Percentiles rank a stretch among this genome's conserved stretches.
Conservation (phyloP, 2,113 vertebrate genomes). For the Cinclus mexicanus region DNA sequence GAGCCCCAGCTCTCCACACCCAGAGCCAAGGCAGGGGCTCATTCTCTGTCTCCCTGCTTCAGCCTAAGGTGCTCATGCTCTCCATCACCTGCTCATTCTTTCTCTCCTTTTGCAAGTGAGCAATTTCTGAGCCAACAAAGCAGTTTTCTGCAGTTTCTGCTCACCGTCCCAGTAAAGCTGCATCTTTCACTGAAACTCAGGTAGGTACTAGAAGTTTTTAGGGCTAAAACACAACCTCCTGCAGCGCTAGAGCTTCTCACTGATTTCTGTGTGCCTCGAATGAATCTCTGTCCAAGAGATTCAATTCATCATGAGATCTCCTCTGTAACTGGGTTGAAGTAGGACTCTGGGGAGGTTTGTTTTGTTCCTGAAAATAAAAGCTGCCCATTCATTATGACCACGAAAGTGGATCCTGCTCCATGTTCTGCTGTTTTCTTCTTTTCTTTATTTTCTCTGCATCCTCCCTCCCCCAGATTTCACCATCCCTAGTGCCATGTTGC, state of each 20-base stretch:
- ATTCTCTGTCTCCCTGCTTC: not conserved
- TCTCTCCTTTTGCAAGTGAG: not conserved
- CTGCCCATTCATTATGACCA: not conserved
- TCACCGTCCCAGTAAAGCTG: not conserved
- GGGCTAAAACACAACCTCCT: not conserved
- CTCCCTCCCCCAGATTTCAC: not conserved
- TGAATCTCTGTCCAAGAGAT: not conserved
- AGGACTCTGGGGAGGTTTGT: not conserved
- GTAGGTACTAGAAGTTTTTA: not conserved
- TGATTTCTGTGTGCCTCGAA: not conserved
- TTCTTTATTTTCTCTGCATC: not conserved
- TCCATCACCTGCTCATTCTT: not conserved
- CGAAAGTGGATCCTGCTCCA: not conserved
- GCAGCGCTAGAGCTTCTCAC: not conserved
- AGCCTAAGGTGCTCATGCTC: not conserved
- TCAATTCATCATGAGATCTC: not conserved
- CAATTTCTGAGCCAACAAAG: not conserved
- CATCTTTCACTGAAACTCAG: rapidly evolving
- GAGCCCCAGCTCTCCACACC: not conserved
- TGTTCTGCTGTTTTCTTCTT: not conserved
- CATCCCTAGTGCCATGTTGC: rapidly evolving
- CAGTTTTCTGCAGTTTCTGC: not conserved
- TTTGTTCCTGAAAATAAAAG: not conserved
- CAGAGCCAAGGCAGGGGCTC: not conserved
- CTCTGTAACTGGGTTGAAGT: not conserved